Percentiles rank a stretch among this genome's conserved stretches.
These are phyloP conservation scores for Polyommatus icarus DNA, from an alignment of 2,888 invertebrate species.

Conservation along the genomic window DNA sequence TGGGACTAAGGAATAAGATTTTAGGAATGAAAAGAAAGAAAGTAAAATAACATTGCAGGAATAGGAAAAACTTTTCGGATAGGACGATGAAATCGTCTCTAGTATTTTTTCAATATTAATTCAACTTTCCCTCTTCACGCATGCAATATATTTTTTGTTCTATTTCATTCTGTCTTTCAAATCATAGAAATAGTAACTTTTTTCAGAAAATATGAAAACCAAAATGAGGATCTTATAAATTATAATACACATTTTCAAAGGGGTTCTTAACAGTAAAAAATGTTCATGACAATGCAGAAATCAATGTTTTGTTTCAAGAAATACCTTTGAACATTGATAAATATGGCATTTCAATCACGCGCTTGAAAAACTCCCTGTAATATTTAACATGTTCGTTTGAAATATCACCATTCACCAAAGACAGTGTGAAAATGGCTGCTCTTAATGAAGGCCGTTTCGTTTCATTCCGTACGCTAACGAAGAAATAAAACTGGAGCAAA, in stretches of 20 bases:
- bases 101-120: slow-evolving; percentile 2
- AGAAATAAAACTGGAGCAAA: slow-evolving; percentile 35
- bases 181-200: background rate
- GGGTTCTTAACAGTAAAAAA: background rate
- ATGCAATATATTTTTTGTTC: background rate
- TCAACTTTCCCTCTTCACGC: background rate
- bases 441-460: slow-evolving; percentile 34
- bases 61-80: slow-evolving; percentile 24
- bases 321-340: background rate
- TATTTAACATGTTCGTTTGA: slow-evolving; percentile 30
- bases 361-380: slow-evolving; percentile 2
- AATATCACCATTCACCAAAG: slow-evolving; percentile 34
- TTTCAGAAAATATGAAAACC: background rate
- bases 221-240: background rate
- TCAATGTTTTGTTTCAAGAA: background rate
- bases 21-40: slow-evolving; percentile 8
- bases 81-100: background rate
- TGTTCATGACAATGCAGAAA: background rate
- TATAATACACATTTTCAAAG: background rate
- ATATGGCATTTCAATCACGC: slow-evolving; percentile 4
- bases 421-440: slow-evolving; percentile 34
- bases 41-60: background rate
- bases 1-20: slow-evolving; percentile 21
- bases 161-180: background rate
- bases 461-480: slow-evolving; percentile 34